Base-by-base conservation (phyloP, 2,113 vertebrate genomes). In the Rhinichthys klamathensis region DNA sequence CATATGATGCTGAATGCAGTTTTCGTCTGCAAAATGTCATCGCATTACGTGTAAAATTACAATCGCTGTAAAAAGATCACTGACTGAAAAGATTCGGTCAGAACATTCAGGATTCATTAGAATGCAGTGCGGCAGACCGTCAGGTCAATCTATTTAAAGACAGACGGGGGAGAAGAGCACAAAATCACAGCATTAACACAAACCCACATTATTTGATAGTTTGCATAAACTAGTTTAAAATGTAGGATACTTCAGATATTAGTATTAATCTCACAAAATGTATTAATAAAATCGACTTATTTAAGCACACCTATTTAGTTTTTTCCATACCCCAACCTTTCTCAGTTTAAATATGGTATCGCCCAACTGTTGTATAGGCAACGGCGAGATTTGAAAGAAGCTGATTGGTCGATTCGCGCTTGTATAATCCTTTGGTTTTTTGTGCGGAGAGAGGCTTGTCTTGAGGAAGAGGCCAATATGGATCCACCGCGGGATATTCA, bases 401-500 rank as follows among this genome's bases (percentile, higher is more conserved):
- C 5, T n/a, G 32, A 76, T 65, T 83, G 75, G 78, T 23, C 4
- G 10, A 44, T 74, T 78, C 23, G 3, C 15, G 9, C 51, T 84
- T 56, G 84, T 38, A 30, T 60, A 38, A 58, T 72, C 41, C 23
- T 72, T 54, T 61, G 89, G 87, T 89, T 83, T 44, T 85, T 8
- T 69, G 72, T 2, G 38, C 38, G 6, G 1, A 25, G 38, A 84
- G 78, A 83, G 90, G 85, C 81, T 70, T 79, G 75, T 30, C 60
- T 83, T 3, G 7, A 89, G 87, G 51, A 86, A 80, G 32, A 27
- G 75, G 18, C 74, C 69, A 90, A 87, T n/a, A 94, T 94, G 94
- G 94, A 92, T 5, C 84, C 87, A 5, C 87, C 32, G 95, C 95
- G 95, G 91, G 91, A 94, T n/a, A 83, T 95, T 96, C 95, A 92